A percentile compares a stretch with the other conserved stretches of the same genome.
These are phyloP conservation scores for Battus philenor DNA, from an alignment of 1,140 invertebrate genomes.

Conservation along the genomic window DNA sequence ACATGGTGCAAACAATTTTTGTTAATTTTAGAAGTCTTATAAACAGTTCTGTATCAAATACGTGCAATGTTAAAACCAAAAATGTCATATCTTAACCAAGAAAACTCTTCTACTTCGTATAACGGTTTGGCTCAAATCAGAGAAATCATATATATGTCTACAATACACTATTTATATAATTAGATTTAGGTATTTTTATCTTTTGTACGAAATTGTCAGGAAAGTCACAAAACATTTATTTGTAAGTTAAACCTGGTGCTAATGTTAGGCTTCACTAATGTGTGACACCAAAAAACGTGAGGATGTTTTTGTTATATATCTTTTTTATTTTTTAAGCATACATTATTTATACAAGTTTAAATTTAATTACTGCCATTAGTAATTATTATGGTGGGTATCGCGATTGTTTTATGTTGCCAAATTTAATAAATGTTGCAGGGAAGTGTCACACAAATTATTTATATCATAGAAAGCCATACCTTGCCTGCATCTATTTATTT, in stretches of 20 bases:
- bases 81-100: constrained; percentile 63
- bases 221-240: constrained; percentile 73
- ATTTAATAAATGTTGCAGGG: constrained; percentile 62
- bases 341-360: constrained; percentile 69
- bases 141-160: constrained; percentile 62
- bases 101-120: constrained; percentile 49
- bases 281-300: constrained; percentile 71
- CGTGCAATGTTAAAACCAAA: constrained; percentile 75
- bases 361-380: constrained; percentile 70
- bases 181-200: constrained; percentile 74
- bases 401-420: constrained; percentile 40
- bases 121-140: constrained; percentile 72
- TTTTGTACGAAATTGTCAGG: constrained; percentile 71
- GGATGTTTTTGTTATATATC: constrained; percentile 66
- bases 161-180: constrained; percentile 68
- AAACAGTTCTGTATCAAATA: constrained; percentile 64
- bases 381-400: constrained; percentile 54
- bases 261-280: constrained; percentile 73
- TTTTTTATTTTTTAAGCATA: constrained; percentile 71
- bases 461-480: constrained; percentile 68
- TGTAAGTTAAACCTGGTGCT: constrained; percentile 72
- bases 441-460: constrained; percentile 67
- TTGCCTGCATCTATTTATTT: constrained; percentile 74
- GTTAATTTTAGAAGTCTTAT: constrained; percentile 42
- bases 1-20: constrained; percentile 58